Evolutionary conservation across 2,113 vertebrate species (phyloP).

Genomic region (Chloropsis cyanopogon): DNA sequence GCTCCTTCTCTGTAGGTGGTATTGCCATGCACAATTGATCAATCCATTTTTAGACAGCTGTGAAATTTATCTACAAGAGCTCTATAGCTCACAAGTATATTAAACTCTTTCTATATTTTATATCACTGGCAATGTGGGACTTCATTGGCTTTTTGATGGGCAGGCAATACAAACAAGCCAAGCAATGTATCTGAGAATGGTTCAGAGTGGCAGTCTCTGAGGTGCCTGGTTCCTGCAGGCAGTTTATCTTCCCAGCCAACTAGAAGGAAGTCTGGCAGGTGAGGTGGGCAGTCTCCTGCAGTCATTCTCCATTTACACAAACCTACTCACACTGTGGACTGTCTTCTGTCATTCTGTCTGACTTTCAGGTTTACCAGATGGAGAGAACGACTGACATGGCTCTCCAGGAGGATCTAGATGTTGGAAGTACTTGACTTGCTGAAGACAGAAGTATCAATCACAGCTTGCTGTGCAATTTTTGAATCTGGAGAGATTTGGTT

Average conservation of each 20-base stretch:
- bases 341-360: not conserved
- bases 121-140: not conserved
- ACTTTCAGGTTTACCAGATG: not conserved
- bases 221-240: not conserved
- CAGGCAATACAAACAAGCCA: not conserved
- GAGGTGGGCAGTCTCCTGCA: not conserved
- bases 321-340: not conserved
- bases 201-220: not conserved
- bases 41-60: not conserved
- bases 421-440: not conserved
- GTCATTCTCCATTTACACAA: not conserved
- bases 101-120: not conserved
- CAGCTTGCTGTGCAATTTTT: not conserved
- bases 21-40: not conserved
- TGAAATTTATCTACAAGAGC: not conserved
- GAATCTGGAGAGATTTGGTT: not conserved
- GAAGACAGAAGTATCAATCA: not conserved
- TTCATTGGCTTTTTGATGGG: not conserved
- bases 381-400: fast-evolving
- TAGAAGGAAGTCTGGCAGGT: not conserved
- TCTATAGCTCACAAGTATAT: not conserved
- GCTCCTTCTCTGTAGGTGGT: not conserved
- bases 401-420: not conserved
- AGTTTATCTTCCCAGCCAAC: not conserved
- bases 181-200: not conserved